These are phyloP conservation scores for Zonitis immaculata DNA, from an alignment of 2,888 invertebrate species.

Conservation along the genomic window DNA sequence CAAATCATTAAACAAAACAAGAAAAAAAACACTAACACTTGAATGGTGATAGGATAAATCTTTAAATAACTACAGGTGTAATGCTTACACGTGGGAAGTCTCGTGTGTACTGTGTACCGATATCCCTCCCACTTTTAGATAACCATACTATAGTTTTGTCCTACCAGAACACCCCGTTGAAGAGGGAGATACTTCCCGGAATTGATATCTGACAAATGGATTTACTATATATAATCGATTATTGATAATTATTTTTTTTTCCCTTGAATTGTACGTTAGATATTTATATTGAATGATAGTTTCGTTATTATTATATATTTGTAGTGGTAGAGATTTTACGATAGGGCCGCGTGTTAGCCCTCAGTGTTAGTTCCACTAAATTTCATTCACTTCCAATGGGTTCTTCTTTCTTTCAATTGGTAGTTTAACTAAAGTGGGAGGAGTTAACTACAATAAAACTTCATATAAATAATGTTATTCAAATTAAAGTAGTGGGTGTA, in stretches of 20 bases:
- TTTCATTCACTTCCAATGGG: conserved; percentile 11
- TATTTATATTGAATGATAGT: too few relatives aligned
- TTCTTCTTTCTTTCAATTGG: conserved; percentile 7
- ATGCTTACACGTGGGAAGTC: conserved; percentile 22
- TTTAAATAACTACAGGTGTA: conserved; percentile 15
- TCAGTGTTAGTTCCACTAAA: conserved; percentile 9
- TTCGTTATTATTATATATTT: too few relatives aligned
- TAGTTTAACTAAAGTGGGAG: conserved; percentile 7
- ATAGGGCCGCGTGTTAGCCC: neutral
- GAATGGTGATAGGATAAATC: neutral
- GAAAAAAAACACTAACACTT: conserved; percentile 7
- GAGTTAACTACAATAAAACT: conserved; percentile 2
- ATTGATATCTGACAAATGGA: conserved; percentile 1
- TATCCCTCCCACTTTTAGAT: conserved; percentile 19
- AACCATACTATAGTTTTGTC: conserved; percentile 16
- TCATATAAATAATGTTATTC: neutral
- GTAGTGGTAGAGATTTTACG: neutral
- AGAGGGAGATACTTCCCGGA: conserved; percentile 13
- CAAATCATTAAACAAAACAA: conserved; percentile 8
- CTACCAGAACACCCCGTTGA: conserved; percentile 14
- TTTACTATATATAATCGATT: neutral
- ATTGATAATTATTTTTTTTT: neutral
- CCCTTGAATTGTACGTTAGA: too few relatives aligned
- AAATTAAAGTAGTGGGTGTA: neutral
- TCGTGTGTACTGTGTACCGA: conserved; percentile 19